These are phyloP conservation scores for Misgurnus anguillicaudatus DNA, from an alignment of 2,113 vertebrate species.

Conservation along the genomic window DNA sequence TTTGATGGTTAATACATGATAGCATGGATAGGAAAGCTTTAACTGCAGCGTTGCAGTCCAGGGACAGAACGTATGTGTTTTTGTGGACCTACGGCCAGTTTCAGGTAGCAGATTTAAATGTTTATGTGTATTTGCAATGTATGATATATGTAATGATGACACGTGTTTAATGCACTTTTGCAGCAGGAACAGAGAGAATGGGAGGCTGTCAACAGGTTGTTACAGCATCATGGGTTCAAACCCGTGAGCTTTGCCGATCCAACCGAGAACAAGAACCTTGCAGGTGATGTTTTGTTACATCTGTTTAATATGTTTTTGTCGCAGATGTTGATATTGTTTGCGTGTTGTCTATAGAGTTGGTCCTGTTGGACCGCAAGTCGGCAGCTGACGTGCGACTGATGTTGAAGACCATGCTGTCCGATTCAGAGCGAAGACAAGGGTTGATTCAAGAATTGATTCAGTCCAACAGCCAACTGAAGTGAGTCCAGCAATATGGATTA, in stretches of 20 bases:
- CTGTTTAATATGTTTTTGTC: neutral
- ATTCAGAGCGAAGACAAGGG: constrained; percentile 79
- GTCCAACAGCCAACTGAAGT: constrained; percentile 83
- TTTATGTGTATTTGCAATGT: neutral
- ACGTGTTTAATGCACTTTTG: neutral
- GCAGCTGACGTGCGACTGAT: constrained; percentile 75
- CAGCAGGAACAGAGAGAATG: constrained; percentile 83
- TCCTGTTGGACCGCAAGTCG: constrained; percentile 80
- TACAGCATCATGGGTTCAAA: constrained; percentile 80
- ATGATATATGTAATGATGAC: neutral
- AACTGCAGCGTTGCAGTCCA: constrained; percentile 23
- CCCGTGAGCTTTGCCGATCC: constrained; percentile 74
- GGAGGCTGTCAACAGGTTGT: constrained; percentile 77
- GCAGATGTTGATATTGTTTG: neutral
- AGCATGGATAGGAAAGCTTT: constrained; percentile 48
- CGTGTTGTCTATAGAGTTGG: constrained; percentile 67
- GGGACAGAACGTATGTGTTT: constrained; percentile 67
- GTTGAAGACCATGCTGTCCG: constrained; percentile 79
- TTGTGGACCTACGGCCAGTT: constrained; percentile 71
- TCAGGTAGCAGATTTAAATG: constrained; percentile 61
- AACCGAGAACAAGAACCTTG: constrained; percentile 64
- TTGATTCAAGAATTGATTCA: constrained; percentile 84
- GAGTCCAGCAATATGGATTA: constrained; percentile 43
- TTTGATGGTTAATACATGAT: neutral
- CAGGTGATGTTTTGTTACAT: constrained; percentile 68